Percentiles rank a stretch among this genome's conserved stretches.
Evolutionary conservation across 2,113 vertebrate genomes (phyloP).

Genomic region (Rhineura floridana): DNA sequence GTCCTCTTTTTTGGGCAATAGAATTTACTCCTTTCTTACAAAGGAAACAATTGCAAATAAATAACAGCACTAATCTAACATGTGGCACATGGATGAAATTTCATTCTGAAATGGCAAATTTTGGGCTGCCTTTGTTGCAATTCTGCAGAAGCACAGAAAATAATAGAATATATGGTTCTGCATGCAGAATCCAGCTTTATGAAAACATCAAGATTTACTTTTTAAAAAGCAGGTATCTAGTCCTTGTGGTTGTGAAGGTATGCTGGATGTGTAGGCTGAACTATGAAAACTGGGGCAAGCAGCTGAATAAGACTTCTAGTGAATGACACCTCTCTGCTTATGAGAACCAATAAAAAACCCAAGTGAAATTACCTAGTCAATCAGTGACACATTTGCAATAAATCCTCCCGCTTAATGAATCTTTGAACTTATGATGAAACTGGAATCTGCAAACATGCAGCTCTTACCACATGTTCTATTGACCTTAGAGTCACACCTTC

Average conservation of each 20-base stretch:
- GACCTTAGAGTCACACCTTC: neutral
- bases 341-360: neutral
- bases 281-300: neutral
- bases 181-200: neutral
- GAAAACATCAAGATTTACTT: neutral
- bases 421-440: slow-evolving; percentile 1
- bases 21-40: neutral
- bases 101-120: neutral
- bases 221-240: neutral
- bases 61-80: neutral
- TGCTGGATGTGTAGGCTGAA: neutral
- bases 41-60: neutral
- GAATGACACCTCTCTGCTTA: neutral
- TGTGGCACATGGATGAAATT: neutral
- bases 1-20: no score
- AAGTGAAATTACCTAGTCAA: neutral
- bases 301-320: neutral
- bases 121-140: neutral
- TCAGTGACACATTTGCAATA: neutral
- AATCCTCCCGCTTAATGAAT: neutral
- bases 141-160: neutral
- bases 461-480: neutral
- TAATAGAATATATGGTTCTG: neutral
- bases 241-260: no score
- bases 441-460: neutral